Evolutionary conservation across 1,140 invertebrate species (phyloP), one percentile per base, ranked within the genome.

Genomic region (Drosophila lini): DNA sequence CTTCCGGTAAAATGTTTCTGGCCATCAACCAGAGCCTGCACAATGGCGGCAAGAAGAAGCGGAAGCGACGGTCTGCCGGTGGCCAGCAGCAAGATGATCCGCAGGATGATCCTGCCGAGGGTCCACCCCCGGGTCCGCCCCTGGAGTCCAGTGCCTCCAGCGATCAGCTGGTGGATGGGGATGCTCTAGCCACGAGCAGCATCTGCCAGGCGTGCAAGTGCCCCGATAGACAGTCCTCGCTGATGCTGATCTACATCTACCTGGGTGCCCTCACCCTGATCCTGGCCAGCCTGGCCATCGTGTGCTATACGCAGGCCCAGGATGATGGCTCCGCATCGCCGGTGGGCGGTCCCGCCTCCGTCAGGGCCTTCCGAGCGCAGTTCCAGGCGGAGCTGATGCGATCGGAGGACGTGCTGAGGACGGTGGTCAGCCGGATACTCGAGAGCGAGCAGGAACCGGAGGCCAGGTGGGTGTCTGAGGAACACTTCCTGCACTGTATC

Each of bases 11-110:
- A 41, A 91, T 91, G 90, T 80, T 91, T 68, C 61, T 91, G 74
- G 90, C 83, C 28, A 88, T 91, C 57, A 91, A 91, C 81, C 90
- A 91, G 80, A 91, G 69, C 59, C 50, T 89, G 28, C 55, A 79
- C 53, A 85, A 85, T 22, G 48, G 80, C 57, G 57, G 52, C 65
- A 65, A 84, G 65, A 78, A 78, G 42, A 78, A 78, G 16, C 70
- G 78, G 38, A 59, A 45, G 44, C 81, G 73, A 1, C 63, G 67
- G 16, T 47, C 55, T 9, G 31, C 25, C 13, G 44, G 28, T 10
- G 52, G 52, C 34, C 52, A 38, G 19, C 53, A 44, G n/a, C 62
- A 50, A 44, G 67, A 73, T 36, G 69, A 69, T 36, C 22, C 38
- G 4, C 65, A 63, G 25, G 48, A 80, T 1, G 61, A 68, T 10